A percentile compares a stretch with the other conserved stretches of the same genome.
Conservation (phyloP, 2,888 invertebrate genomes). For the Himalopsyche kuldschensis region DNA sequence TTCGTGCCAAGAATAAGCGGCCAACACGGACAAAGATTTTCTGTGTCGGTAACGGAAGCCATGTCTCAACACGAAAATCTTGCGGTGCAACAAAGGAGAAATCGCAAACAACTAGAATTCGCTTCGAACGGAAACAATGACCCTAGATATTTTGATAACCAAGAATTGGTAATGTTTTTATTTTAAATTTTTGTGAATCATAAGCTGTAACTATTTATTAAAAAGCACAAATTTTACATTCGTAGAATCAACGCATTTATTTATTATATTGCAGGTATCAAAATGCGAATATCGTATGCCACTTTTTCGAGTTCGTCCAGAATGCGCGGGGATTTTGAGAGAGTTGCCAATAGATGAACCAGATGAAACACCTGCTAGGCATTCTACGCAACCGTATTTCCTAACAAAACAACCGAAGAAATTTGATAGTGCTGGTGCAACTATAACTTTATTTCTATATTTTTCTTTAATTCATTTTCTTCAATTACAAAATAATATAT, state of each 20-base stretch:
- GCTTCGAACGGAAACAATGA: constrained; percentile 50
- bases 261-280: constrained; percentile 56
- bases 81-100: constrained; percentile 62
- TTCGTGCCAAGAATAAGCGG: constrained; percentile 69
- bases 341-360: constrained; percentile 64
- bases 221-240: not conserved
- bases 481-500: too few species aligned
- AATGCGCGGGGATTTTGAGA: constrained; percentile 66
- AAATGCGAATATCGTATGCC: constrained; percentile 72
- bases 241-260: not conserved
- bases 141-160: not conserved
- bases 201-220: not conserved
- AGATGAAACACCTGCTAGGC: constrained; percentile 61
- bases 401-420: not conserved
- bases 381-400: constrained; percentile 45
- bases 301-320: constrained; percentile 66
- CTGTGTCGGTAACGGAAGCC: constrained; percentile 72
- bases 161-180: not conserved
- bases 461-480: too few species aligned
- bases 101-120: constrained; percentile 61
- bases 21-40: constrained; percentile 71
- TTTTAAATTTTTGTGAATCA: not conserved
- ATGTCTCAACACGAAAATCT: constrained; percentile 70
- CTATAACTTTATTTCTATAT: too few species aligned
- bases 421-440: too few species aligned